Base-by-base conservation (phyloP, 2,888 invertebrate genomes). In the Choristoneura rosaceana region DNA sequence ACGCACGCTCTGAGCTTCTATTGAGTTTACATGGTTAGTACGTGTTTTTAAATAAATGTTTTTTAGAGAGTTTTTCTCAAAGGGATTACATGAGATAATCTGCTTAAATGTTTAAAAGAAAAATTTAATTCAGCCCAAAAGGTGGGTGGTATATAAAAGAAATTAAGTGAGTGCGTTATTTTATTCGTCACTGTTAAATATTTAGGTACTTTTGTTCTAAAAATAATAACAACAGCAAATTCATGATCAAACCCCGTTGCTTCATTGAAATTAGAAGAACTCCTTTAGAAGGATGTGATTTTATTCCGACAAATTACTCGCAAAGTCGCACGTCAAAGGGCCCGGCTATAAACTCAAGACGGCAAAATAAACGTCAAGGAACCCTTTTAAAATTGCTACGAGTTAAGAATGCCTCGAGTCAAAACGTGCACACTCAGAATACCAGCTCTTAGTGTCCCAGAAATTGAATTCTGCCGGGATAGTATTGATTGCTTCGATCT, bases 401-500 rank as follows among this genome's bases (percentile, higher is more conserved):
- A 63, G 50, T 67, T 70, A 70, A 65, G 64, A 74, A 67, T 75
- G 73, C 75, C 69, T 71, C 8, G 71, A 70, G 74, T 77, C 75
- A 73, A 78, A 76, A 76, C 71, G 78, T 75, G 75, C 74, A 71
- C 74, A 68, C 66, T 76, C 75, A 76, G 67, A 74, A 74, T 65
- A 67, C 61, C 74, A 73, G 76, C 76, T 74, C 75, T 78, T 74
- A 74, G 74, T 69, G 55, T 59, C 70, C 50, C 69, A 75, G 75
- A 78, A 82, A 81, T 81, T 79, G 81, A 82, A 80, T 81, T 78
- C 74, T 74, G 74, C 38, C 73, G 71, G 73, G 74, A 60, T 71
- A 71, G 78, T 59, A 67, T 76, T 81, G 82, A 82, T 81, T 81
- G 81, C 80, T 79, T 75, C 74, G 76, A 74, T 67, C 80, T 79